Percentiles rank a stretch among this genome's conserved stretches.
Conservation (phyloP, 64 coral and sea anemone species). For the Porites lutea region DNA sequence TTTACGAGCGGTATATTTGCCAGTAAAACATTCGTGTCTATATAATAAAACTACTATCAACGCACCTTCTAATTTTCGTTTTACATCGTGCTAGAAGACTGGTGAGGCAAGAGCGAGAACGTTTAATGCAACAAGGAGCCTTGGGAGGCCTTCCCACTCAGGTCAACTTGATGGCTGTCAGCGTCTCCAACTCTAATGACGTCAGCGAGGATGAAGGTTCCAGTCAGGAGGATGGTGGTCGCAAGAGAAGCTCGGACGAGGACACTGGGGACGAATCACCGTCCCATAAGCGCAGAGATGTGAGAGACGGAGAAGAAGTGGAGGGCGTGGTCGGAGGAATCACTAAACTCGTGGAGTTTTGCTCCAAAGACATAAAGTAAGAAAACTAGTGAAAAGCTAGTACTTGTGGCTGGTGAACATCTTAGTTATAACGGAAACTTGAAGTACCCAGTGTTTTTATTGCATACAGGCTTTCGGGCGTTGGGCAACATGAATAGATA, state of each 20-base stretch:
- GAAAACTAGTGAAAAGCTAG: background rate
- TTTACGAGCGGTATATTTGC: too few relatives aligned
- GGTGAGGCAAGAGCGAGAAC: slow-evolving; percentile 84
- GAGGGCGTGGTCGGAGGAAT: slow-evolving; percentile 87
- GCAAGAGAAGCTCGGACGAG: slow-evolving; percentile 61
- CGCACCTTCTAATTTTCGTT: background rate
- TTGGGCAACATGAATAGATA: too few relatives aligned
- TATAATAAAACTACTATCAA: too few relatives aligned
- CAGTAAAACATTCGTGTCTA: too few relatives aligned
- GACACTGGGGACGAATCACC: slow-evolving; percentile 71
- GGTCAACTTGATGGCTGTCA: slow-evolving; percentile 64
- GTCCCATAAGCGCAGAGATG: slow-evolving; percentile 57
- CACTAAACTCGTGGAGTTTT: slow-evolving; percentile 99
- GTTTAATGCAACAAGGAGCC: slow-evolving; percentile 75
- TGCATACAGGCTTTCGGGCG: background rate
- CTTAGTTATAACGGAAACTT: background rate
- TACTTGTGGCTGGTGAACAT: too few relatives aligned
- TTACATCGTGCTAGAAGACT: slow-evolving; percentile 46
- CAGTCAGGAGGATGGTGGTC: slow-evolving; percentile 30
- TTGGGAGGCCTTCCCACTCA: slow-evolving; percentile 86
- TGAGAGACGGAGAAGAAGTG: slow-evolving; percentile 68
- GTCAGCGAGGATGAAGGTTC: slow-evolving; percentile 39
- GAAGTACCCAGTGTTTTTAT: background rate
- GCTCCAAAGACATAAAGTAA: slow-evolving; percentile 99
- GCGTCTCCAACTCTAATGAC: slow-evolving; percentile 66